phyloP scores from a whole-genome alignment of 2,113 vertebrate genomes.

The Scomber japonicus region DNA sequence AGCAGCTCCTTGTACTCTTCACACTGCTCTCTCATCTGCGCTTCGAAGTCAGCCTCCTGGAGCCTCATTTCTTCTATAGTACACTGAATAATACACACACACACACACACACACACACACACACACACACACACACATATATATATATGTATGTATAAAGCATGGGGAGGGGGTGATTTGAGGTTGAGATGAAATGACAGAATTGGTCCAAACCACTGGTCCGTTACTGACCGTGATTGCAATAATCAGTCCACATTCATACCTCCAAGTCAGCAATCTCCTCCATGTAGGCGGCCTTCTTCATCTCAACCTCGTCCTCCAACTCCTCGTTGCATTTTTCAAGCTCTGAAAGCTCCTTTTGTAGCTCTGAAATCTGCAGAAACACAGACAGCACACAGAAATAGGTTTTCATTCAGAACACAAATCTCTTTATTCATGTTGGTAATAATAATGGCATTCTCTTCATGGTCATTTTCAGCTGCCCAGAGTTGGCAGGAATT shows the following conservation, averaged over 20 bases:
- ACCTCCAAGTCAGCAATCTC: constrained; percentile 82
- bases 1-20: constrained; percentile 80
- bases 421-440: neutral
- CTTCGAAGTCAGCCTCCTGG: constrained; percentile 68
- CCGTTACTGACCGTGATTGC: constrained; percentile 42
- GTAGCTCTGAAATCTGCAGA: constrained; percentile 74
- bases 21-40: constrained; percentile 81
- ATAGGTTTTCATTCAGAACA: neutral
- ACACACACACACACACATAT: constrained; percentile 1
- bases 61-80: constrained; percentile 72
- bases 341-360: constrained; percentile 76
- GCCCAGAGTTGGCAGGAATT: neutral
- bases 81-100: constrained; percentile 50
- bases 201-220: constrained; percentile 49
- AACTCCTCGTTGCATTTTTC: constrained; percentile 71
- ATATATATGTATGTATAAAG: neutral
- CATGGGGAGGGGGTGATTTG: neutral
- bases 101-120: neutral
- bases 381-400: constrained; percentile 11
- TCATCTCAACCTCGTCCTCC: constrained; percentile 76
- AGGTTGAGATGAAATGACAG: constrained; percentile 43
- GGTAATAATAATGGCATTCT: neutral
- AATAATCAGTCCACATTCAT: constrained; percentile 45
- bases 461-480: neutral
- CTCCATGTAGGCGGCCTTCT: constrained; percentile 60